Percentiles rank a stretch among this genome's conserved stretches.
phyloP scores from a whole-genome alignment of 1,140 invertebrate genomes.

The Penaeus chinensis region DNA sequence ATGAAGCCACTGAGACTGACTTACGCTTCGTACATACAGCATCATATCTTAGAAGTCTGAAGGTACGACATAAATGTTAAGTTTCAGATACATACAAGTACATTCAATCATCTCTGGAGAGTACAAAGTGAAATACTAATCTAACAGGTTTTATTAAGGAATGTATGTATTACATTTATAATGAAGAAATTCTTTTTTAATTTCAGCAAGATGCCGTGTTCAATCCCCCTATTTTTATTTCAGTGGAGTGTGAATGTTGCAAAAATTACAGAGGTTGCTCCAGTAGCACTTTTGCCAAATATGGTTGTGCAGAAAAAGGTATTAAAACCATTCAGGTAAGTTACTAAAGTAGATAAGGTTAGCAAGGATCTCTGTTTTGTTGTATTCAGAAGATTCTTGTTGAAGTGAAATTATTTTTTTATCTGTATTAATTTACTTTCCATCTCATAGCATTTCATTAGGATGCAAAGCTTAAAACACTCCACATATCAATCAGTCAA shows the following conservation, averaged over 20 bases:
- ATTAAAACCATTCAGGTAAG: constrained; percentile 78
- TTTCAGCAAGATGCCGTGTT: constrained; percentile 75
- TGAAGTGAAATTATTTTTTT: too few relatives aligned
- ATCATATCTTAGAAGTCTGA: constrained; percentile 76
- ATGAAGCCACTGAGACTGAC: constrained; percentile 78
- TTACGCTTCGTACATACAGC: constrained; percentile 79
- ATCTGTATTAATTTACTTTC: too few relatives aligned
- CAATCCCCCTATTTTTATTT: constrained; percentile 66
- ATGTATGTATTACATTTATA: too few relatives aligned
- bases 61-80: constrained; percentile 23
- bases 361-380: too few relatives aligned
- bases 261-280: constrained; percentile 81
- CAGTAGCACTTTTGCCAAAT: constrained; percentile 81
- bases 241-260: constrained; percentile 84
- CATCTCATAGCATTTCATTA: too few relatives aligned
- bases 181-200: constrained; percentile 64
- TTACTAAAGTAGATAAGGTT: not conserved
- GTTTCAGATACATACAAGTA: too few relatives aligned
- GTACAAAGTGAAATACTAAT: too few relatives aligned
- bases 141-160: too few relatives aligned
- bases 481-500: too few relatives aligned
- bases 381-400: too few relatives aligned
- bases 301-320: constrained; percentile 81
- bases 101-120: too few relatives aligned
- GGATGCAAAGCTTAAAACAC: too few relatives aligned